Evolutionary conservation across 2,888 invertebrate species (phyloP), one percentile per base, ranked within the genome.

Genomic region (Dioctria linearis): DNA sequence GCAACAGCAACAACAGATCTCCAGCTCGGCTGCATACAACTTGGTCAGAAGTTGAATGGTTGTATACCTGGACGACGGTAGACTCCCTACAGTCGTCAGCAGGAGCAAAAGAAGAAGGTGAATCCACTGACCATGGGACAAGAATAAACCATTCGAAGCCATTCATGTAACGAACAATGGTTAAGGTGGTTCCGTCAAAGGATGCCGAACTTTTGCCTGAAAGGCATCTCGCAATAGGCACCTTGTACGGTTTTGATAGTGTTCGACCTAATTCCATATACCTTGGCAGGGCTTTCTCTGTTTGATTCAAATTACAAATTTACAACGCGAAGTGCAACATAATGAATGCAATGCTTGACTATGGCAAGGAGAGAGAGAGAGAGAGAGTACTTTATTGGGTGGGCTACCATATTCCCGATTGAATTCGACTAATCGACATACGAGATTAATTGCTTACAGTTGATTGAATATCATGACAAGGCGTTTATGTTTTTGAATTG

Each of bases 391-490:
- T 9, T 65, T 73, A 65, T 79, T 79, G 81, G 76, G 81, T 78
- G 81, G 78, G 81, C 78, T 81, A 73, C 81, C 81, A 79, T 25
- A 25, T 25, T 42, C 71, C 76, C 80, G 73, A 81, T 81, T 81
- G 81, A 1, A 25, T 81, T 81, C 81, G 46, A 71, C 81, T 81
- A 81, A 81, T 81, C 81, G 81, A 78, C 78, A 81, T 54, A 78
- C 81, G 65, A 81, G 81, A 81, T 81, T 81, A 81, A 81, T 81
- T 81, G 81, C 81, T 79, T 51, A 65, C 61, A 81, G 79, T 79
- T 79, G 81, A 81, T 71, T 79, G 78, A 79, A 71, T 71, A 78
- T 61, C 65, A 71, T 71, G 71, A 71, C 71, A 71, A 51, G 43
- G 71, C 51, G 71, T 71, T 71, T 71, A 71, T 51, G 51, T 71